Conservation (phyloP, 2,888 invertebrate species). For the Macropis europaea region DNA sequence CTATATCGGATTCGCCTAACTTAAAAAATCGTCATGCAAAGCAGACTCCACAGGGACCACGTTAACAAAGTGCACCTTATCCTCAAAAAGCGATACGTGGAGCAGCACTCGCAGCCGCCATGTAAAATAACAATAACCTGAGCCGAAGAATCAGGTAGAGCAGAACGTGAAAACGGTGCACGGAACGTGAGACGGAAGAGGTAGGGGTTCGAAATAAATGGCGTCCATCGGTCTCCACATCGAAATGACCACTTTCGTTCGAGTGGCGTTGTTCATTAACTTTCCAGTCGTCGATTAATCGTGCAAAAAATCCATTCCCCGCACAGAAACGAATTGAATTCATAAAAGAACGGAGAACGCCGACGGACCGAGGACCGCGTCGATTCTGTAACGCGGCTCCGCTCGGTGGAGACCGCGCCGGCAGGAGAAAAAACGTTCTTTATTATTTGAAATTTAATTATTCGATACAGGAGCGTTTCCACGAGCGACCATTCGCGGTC, state of each 20-base stretch:
- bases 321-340: conserved; percentile 37
- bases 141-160: not conserved
- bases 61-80: too few relatives aligned
- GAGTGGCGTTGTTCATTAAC: conserved; percentile 57
- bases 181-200: not conserved
- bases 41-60: too few relatives aligned
- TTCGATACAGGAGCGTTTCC: not conserved
- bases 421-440: not conserved
- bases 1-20: too few relatives aligned
- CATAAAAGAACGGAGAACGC: not conserved
- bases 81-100: not conserved
- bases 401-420: too few relatives aligned
- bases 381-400: too few relatives aligned
- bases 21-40: too few relatives aligned
- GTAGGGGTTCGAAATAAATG: conserved; percentile 46
- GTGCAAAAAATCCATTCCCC: conserved; percentile 31
- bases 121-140: too few relatives aligned
- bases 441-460: conserved; percentile 3
- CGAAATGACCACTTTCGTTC: conserved; percentile 47
- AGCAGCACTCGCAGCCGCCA: not conserved
- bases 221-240: conserved; percentile 45
- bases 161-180: not conserved
- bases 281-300: conserved; percentile 54
- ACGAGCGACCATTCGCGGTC: not conserved
- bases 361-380: too few relatives aligned